Percentiles rank a stretch among this genome's conserved stretches.
Evolutionary conservation across 2,888 invertebrate species (phyloP).

Genomic region (Lottia scabra): DNA sequence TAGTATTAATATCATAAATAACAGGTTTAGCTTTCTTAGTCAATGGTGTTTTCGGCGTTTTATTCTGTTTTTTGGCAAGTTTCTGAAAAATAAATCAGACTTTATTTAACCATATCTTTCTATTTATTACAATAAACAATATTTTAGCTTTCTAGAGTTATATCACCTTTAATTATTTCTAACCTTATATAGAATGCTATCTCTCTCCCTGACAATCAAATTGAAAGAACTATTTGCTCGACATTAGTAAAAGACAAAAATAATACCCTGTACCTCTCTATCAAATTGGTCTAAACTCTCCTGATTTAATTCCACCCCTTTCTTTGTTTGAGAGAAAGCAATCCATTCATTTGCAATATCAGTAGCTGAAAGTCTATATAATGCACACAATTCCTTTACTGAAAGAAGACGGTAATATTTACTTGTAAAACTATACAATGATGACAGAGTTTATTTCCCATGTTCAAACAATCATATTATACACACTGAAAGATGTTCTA

Average conservation of each 20-base stretch:
- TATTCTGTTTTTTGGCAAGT: conserved; percentile 43
- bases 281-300: conserved; percentile 76
- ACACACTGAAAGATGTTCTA: no score
- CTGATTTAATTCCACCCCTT: conserved; percentile 75
- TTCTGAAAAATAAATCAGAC: conserved; percentile 34
- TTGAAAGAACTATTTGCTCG: no score
- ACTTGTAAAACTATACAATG: neutral
- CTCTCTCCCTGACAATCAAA: no score
- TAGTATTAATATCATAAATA: conserved; percentile 44
- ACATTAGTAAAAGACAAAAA: no score
- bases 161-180: no score
- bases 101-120: no score
- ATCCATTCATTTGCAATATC: conserved; percentile 84
- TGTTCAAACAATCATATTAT: no score
- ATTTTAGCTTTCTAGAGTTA: no score
- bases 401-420: conserved; percentile 35
- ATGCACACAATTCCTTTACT: conserved; percentile 77
- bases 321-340: conserved; percentile 79
- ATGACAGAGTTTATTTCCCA: no score
- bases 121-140: no score
- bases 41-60: conserved; percentile 36
- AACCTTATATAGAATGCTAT: no score
- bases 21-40: conserved; percentile 33
- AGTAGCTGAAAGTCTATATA: conserved; percentile 76
- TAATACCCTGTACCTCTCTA: conserved; percentile 78